Base-by-base conservation (phyloP, 1,140 invertebrate species). In the Sarcophaga peregrina region DNA sequence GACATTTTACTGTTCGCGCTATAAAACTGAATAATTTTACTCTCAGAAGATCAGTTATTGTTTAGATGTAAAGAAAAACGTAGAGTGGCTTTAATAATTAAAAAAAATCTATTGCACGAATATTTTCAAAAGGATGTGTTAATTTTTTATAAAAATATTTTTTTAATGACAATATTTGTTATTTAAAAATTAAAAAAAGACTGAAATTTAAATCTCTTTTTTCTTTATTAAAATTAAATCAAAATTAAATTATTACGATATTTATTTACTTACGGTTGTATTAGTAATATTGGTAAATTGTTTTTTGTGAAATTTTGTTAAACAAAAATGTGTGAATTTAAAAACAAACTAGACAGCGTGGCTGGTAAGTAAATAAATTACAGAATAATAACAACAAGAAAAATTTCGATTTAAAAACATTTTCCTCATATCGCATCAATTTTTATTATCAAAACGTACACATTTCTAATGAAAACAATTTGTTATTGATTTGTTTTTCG, bases 281-380 rank as follows among this genome's bases (percentile, higher is more conserved):
- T 75, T 75, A 37, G 25, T 37, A 37, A 37, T 37, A 37, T 37
- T 46, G 7, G 11, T 75, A 46, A 25, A 9, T 78, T n/a, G n/a
- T n/a, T 48, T 78, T 9, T 47, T 11, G 75, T 62, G 50, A 68
- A n/a, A 20, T 82, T 50, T 82, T 20, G 20, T 5, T 72, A 50
- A 50, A 80, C 48, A 83, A 80, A n/a, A 83, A 83, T 83, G 82
- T 83, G 82, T 73, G 82, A 83, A 83, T 80, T 83, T 48, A 83
- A 83, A 83, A 62, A 73, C 7, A 83, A 80, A 48, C 52, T 72
- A 80, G 45, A 50, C 75, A 50, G 76, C 15, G 72, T 74, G 50
- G 48, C 82, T 54, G 74, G 74, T 78, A 48, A 83, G 25, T 68
- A 74, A 74, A 8, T 81, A n/a, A n/a, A n/a, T n/a, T n/a, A n/a